phyloP scores from a whole-genome alignment of 2,113 vertebrate genomes.

The Nipponia nippon region DNA sequence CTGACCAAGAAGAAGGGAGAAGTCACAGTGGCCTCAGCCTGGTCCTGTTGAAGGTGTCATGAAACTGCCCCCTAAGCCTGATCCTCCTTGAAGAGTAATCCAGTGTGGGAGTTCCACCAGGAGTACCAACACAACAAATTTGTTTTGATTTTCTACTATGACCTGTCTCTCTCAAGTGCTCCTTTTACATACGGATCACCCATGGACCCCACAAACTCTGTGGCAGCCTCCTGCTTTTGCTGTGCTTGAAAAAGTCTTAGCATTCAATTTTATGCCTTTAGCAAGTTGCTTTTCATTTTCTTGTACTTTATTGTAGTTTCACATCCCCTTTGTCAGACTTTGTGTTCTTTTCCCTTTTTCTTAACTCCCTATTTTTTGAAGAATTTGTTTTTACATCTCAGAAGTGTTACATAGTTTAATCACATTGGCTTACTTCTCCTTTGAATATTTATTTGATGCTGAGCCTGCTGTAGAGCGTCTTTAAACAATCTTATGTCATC shows the following conservation, averaged over 20 bases:
- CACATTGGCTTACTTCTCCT: neutral
- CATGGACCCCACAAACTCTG: neutral
- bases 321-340: neutral
- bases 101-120: neutral
- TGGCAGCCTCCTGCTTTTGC: neutral
- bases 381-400: neutral
- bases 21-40: neutral
- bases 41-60: neutral
- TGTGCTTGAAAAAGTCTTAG: neutral
- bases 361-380: neutral
- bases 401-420: neutral
- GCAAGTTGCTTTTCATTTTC: neutral
- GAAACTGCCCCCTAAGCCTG: neutral
- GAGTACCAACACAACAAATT: neutral
- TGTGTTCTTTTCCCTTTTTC: neutral
- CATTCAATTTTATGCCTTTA: neutral
- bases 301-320: neutral
- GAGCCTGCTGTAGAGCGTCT: neutral
- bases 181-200: neutral
- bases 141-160: neutral
- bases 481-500: neutral
- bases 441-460: neutral
- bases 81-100: neutral
- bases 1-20: neutral
- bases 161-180: neutral